Evolutionary conservation across 2,113 vertebrate species (phyloP).

Genomic region (Odocoileus hemionus): DNA sequence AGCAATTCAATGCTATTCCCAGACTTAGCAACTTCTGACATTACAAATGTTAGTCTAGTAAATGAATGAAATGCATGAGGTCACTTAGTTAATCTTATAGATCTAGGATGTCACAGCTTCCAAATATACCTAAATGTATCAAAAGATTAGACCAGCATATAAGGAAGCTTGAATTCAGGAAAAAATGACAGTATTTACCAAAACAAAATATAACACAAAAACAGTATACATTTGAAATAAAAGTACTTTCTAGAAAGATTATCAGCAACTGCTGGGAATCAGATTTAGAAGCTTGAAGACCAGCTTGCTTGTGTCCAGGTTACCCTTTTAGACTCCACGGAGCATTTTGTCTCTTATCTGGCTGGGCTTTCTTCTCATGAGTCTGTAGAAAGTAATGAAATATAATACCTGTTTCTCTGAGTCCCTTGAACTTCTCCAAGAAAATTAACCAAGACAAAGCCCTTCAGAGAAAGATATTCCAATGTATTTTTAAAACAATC

Average conservation of each 20-base stretch:
- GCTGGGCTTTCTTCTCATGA: conserved; percentile 3
- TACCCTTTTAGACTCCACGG: not conserved
- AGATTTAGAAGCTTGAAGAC: not conserved
- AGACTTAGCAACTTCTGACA: not conserved
- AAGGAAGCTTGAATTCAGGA: not conserved
- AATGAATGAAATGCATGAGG: not conserved
- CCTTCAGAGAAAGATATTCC: not conserved
- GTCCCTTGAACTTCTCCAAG: not conserved
- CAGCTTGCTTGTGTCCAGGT: not conserved
- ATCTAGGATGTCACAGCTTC: not conserved
- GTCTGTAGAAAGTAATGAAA: not conserved
- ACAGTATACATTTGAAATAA: not conserved
- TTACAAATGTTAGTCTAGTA: not conserved
- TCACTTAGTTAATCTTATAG: not conserved
- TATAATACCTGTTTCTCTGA: not conserved
- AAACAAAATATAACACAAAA: not conserved
- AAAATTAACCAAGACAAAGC: conserved; percentile 28
- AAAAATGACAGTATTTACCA: not conserved
- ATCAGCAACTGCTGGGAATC: not conserved
- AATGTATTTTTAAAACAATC: not conserved
- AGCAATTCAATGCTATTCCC: not conserved
- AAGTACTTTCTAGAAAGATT: not conserved
- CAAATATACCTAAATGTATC: not conserved
- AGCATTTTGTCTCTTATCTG: not conserved
- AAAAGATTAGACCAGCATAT: not conserved